Evolutionary conservation across 2,113 vertebrate species (phyloP).

Genomic region (Halcyon malimbica): DNA sequence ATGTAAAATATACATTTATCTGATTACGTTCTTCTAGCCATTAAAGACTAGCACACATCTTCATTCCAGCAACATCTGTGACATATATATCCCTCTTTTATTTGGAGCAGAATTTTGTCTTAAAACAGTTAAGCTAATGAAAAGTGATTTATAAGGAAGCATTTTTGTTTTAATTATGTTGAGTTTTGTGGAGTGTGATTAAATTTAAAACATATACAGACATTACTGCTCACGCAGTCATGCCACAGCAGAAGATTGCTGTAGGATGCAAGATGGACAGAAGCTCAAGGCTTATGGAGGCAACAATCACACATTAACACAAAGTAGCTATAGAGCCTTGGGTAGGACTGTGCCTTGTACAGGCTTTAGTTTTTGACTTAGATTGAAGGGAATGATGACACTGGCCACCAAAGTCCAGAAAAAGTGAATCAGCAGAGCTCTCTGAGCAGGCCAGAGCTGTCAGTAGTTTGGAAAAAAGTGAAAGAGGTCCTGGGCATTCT

Average conservation of each 20-base stretch:
- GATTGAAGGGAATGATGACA: not conserved
- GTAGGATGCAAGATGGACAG: not conserved
- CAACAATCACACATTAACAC: not conserved
- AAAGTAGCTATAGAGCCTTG: not conserved
- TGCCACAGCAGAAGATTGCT: not conserved
- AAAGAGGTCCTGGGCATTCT: not conserved
- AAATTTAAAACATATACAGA: constrained; percentile 32
- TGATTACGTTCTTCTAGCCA: not conserved
- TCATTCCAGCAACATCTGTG: not conserved
- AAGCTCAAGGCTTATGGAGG: not conserved
- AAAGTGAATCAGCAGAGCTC: not conserved
- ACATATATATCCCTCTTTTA: not conserved
- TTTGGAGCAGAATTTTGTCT: constrained; percentile 20
- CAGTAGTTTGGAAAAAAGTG: not conserved
- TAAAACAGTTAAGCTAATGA: constrained; percentile 10
- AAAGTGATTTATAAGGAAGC: constrained; percentile 23
- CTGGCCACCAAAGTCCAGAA: not conserved
- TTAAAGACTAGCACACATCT: not conserved
- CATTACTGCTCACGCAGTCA: not conserved
- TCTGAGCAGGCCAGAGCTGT: not conserved
- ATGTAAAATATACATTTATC: constrained; percentile 60
- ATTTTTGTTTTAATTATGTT: constrained; percentile 32
- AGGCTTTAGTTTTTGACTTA: not conserved
- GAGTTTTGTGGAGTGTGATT: constrained; percentile 34
- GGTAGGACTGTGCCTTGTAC: not conserved